phyloP scores from a whole-genome alignment of 2,113 vertebrate species.

The Apodemus sylvaticus region DNA sequence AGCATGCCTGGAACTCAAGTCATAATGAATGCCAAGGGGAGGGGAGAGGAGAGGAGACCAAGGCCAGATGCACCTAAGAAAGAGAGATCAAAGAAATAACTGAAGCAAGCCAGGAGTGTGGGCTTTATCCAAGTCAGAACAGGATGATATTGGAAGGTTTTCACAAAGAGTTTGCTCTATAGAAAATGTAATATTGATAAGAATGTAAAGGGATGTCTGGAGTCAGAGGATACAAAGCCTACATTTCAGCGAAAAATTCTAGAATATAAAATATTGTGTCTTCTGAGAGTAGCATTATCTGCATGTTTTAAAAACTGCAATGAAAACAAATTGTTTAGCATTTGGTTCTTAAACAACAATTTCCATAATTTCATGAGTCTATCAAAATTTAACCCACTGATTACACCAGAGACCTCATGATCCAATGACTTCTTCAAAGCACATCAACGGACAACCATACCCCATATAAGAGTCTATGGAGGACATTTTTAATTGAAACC shows the following conservation, averaged over 20 bases:
- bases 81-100: not conserved
- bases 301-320: not conserved
- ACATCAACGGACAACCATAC: not conserved
- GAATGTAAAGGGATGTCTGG: not conserved
- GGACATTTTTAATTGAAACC: not conserved
- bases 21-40: not conserved
- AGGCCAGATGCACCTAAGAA: not conserved
- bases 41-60: not conserved
- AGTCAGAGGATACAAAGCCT: not conserved
- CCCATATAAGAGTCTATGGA: not conserved
- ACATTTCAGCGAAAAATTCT: not conserved
- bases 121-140: not conserved
- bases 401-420: not conserved
- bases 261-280: not conserved
- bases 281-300: not conserved
- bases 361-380: not conserved
- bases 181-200: not conserved
- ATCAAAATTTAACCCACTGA: not conserved
- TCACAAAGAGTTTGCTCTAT: not conserved
- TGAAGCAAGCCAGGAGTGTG: not conserved
- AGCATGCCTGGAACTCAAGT: not conserved
- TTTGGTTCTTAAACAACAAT: not conserved
- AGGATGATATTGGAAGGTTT: not conserved
- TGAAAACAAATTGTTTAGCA: not conserved
- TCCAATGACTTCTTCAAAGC: not conserved